Base-by-base conservation (phyloP, 2,113 vertebrate genomes). In the Lophura nycthemera region DNA sequence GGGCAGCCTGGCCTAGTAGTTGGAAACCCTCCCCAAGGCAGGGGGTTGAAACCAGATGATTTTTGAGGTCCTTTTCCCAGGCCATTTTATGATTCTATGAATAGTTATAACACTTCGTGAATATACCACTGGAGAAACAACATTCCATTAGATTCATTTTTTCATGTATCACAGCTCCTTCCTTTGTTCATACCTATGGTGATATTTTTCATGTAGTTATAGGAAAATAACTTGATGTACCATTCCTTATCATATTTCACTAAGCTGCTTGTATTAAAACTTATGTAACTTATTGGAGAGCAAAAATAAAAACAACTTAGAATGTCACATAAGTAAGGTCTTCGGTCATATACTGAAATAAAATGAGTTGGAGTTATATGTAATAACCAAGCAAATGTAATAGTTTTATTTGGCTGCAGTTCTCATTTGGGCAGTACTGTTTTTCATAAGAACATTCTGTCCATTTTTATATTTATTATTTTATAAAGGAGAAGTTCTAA, bases 121-220 rank as follows among this genome's bases (percentile, higher is more conserved):
- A 42, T 34, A 25, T 38, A 43, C 7, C 17, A 56, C 14, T 43
- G 29, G 47, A 63, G 34, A 77, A 59, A 60, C 57, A 81, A 63
- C 20, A 70, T 86, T 43, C 63, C 25, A 27, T 85, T 72, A 56
- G 15, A 74, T 94, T 93, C 80, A 29, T 64, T 70, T 82, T 79
- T 84, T 59, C 47, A 71, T 73, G 36, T 92, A 54, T 79, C 74
- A 66, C 43, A 86, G 36, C 8, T 86, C 21, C 50, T 76, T 96
- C 36, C 34, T 80, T 10, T n/a, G 52, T n/a, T 87, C 22, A 27
- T 81, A 80, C 29, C 82, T 87, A 69, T 70, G 5, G 45, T 72
- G 77, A 43, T 10, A 77, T 80, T 89, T 93, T 92, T 92, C 27
- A 42, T 65, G 17, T 63, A 88, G 61, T 88, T 85, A 63, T 57